Evolutionary conservation across 2,888 invertebrate genomes (phyloP).

Genomic region (Drosophila anomalata): DNA sequence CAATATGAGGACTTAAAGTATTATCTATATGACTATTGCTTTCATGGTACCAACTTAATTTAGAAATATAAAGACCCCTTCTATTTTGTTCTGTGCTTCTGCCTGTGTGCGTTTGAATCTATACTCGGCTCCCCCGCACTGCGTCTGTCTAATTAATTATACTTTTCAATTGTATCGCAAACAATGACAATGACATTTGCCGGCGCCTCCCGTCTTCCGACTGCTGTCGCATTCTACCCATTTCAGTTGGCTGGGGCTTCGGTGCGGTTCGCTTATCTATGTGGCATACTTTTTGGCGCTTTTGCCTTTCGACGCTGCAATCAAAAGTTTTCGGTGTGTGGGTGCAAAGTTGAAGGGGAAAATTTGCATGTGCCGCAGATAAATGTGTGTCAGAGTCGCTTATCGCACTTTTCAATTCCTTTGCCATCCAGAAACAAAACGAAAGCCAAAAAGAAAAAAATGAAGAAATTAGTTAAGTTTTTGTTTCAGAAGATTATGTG

Average conservation of each 20-base stretch:
- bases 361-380: constrained; percentile 57
- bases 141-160: constrained; percentile 72
- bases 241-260: constrained; percentile 46
- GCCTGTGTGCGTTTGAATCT: constrained; percentile 9
- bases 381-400: constrained; percentile 54
- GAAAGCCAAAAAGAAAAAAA: background rate
- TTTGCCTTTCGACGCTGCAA: constrained; percentile 44
- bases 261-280: constrained; percentile 53
- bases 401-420: constrained; percentile 42
- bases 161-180: constrained; percentile 75
- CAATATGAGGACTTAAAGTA: no score
- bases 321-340: constrained; percentile 44
- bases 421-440: background rate
- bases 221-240: constrained; percentile 38
- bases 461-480: constrained; percentile 28
- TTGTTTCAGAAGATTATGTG: constrained; percentile 21
- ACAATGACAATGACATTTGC: constrained; percentile 72
- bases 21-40: no score
- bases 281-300: constrained; percentile 55
- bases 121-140: constrained; percentile 23
- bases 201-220: constrained; percentile 7
- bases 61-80: no score
- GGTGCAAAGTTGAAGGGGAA: constrained; percentile 14
- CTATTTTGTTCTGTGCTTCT: constrained; percentile 10
- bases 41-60: no score